Conservation (phyloP, 2,113 vertebrate genomes). For the Clarias macrocephalus region DNA sequence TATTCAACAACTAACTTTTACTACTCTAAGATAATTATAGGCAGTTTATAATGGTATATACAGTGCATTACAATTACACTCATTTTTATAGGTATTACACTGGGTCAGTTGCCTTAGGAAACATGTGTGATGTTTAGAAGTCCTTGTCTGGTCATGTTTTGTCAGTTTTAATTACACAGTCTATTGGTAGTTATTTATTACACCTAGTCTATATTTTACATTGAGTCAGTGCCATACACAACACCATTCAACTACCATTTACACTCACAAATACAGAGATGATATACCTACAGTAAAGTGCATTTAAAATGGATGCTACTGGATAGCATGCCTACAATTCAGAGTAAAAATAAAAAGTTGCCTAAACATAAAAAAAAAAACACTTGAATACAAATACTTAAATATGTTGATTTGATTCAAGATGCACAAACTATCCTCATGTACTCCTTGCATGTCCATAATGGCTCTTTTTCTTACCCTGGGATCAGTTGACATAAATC, state of each 20-base stretch:
- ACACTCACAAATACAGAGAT: not conserved
- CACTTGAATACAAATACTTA: too few relatives aligned
- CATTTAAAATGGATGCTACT: not conserved
- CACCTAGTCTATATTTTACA: not conserved
- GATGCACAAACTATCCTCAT: not conserved
- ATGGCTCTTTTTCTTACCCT: not conserved
- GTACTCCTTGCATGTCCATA: not conserved
- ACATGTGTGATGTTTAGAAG: not conserved
- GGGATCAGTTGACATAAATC: conserved; percentile 28
- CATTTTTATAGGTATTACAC: not conserved
- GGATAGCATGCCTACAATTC: too few relatives aligned
- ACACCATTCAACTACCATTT: not conserved
- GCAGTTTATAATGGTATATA: not conserved
- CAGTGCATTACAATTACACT: not conserved
- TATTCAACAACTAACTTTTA: not conserved
- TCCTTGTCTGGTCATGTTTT: not conserved
- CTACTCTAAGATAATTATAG: not conserved
- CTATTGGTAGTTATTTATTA: not conserved
- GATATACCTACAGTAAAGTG: not conserved
- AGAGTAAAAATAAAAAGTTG: not conserved
- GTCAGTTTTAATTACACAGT: not conserved
- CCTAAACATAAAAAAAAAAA: not conserved
- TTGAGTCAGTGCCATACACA: not conserved
- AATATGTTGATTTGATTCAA: not conserved
- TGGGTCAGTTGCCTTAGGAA: not conserved